Evolutionary conservation across 30 jellyfish, hydroid and myxozoan genomes (phyloP).

Genomic region (Sanderia malayensis): DNA sequence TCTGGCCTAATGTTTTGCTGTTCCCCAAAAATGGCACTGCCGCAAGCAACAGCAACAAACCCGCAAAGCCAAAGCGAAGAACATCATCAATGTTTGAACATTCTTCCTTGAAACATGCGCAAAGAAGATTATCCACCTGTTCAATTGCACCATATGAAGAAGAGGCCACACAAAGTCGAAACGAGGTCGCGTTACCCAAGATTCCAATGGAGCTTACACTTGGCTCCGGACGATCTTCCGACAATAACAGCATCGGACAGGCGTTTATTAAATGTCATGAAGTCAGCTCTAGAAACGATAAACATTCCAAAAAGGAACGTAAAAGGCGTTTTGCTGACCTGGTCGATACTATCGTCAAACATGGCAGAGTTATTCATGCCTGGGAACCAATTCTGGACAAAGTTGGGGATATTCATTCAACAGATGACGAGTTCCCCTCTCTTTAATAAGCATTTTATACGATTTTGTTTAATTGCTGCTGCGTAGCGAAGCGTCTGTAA

Average conservation of each 20-base stretch:
- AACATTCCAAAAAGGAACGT: slow-evolving; percentile 32
- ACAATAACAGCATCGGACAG: slow-evolving; percentile 18
- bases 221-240: slow-evolving; percentile 20
- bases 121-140: neutral
- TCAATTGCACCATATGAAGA: neutral
- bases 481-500: too few relatives aligned
- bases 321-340: slow-evolving; percentile 54
- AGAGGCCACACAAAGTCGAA: neutral
- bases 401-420: slow-evolving; percentile 57
- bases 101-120: neutral
- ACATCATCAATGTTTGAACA: neutral
- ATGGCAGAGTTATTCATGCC: slow-evolving; percentile 45
- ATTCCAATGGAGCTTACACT: slow-evolving; percentile 19
- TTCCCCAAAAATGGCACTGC: neutral
- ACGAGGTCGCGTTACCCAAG: slow-evolving; percentile 28
- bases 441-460: too few relatives aligned
- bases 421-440: slow-evolving; percentile 65
- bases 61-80: neutral
- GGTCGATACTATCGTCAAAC: slow-evolving; percentile 37
- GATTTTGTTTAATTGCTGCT: too few relatives aligned
- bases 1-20: neutral
- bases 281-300: slow-evolving; percentile 21
- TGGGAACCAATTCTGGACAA: slow-evolving; percentile 56
- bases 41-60: neutral
- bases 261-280: slow-evolving; percentile 43